These are phyloP conservation scores for Euzophera pinguis DNA, from an alignment of 2,888 invertebrate genomes.

Conservation along the genomic window DNA sequence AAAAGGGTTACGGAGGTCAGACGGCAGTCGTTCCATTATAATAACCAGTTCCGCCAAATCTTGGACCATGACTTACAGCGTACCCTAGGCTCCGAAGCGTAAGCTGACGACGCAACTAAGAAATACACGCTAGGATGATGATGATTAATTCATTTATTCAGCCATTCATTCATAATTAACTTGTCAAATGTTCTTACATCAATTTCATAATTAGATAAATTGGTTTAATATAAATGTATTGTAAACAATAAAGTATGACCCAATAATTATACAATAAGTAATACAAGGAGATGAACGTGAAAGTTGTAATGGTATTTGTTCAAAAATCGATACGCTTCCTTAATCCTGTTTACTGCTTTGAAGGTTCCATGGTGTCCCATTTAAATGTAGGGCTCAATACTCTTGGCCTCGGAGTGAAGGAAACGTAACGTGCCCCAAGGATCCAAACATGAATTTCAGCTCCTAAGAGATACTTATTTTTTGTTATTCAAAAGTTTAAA, in stretches of 20 bases:
- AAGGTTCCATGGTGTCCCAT: conserved; percentile 23
- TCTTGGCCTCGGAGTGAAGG: conserved; percentile 28
- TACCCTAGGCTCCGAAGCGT: too few relatives aligned
- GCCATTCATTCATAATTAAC: too few relatives aligned
- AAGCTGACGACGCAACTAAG: too few relatives aligned
- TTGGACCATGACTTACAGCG: too few relatives aligned
- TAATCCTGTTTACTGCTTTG: conserved; percentile 4
- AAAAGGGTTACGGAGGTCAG: too few relatives aligned
- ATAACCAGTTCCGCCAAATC: too few relatives aligned
- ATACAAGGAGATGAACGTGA: background rate
- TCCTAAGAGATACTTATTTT: background rate
- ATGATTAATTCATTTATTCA: too few relatives aligned
- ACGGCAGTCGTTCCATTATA: too few relatives aligned
- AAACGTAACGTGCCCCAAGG: conserved; percentile 21
- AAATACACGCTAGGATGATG: too few relatives aligned
- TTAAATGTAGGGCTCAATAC: conserved; percentile 26
- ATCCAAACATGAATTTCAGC: conserved; percentile 1
- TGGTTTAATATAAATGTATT: too few relatives aligned
- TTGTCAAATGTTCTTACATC: too few relatives aligned
- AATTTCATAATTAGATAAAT: too few relatives aligned
- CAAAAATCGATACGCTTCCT: conserved; percentile 3
- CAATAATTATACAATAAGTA: background rate
- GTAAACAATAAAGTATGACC: background rate
- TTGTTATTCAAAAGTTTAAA: background rate
- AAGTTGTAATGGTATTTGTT: background rate